phyloP scores from a whole-genome alignment of 2,888 invertebrate genomes.

The Arrhopalites spinosus region DNA sequence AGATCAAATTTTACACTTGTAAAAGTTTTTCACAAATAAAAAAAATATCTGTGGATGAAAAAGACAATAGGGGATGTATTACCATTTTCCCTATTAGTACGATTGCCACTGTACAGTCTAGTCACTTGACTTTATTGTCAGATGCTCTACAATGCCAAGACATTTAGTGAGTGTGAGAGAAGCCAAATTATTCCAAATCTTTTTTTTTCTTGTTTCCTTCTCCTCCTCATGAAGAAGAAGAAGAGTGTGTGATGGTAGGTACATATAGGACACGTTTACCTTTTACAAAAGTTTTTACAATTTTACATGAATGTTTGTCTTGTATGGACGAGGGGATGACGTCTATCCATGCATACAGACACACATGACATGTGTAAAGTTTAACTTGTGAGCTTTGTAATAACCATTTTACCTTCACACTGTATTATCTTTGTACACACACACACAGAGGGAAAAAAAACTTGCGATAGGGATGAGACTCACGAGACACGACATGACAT shows the following conservation, averaged over 20 bases:
- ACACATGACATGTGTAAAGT: constrained; percentile 1
- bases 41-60: background rate
- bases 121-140: background rate
- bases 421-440: too few relatives aligned
- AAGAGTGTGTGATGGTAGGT: background rate
- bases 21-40: constrained; percentile 4
- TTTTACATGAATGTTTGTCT: background rate
- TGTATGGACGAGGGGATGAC: background rate
- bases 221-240: background rate
- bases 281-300: background rate
- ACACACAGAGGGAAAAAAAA: background rate
- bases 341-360: background rate
- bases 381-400: background rate
- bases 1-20: background rate
- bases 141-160: background rate
- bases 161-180: too few relatives aligned
- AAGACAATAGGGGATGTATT: background rate
- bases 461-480: background rate
- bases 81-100: background rate
- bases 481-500: too few relatives aligned
- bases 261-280: background rate
- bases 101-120: background rate
- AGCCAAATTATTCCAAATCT: too few relatives aligned
- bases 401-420: background rate
- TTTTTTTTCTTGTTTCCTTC: background rate